Evolutionary conservation across 1,140 invertebrate genomes (phyloP).

Genomic region (Thalassaphorura encarpata): DNA sequence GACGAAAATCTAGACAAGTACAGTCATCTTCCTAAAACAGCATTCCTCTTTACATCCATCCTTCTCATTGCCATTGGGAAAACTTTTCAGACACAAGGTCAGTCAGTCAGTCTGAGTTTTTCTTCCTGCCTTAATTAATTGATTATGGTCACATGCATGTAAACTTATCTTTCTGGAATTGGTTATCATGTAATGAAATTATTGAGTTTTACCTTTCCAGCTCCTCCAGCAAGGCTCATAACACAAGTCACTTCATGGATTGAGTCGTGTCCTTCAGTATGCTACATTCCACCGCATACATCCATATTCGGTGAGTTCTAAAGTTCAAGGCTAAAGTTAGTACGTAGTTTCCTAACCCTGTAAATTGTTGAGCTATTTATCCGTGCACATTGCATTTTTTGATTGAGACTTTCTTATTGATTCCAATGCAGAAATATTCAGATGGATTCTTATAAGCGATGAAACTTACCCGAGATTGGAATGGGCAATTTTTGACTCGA

Average conservation of each 20-base stretch:
- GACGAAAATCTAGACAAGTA: constrained; percentile 24
- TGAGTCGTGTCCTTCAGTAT: constrained; percentile 21
- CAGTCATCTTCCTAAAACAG: constrained; percentile 15
- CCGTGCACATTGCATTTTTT: background rate
- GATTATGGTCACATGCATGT: background rate
- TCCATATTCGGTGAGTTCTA: constrained; percentile 26
- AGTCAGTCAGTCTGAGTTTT: background rate
- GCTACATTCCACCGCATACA: constrained; percentile 27
- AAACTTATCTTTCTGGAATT: background rate
- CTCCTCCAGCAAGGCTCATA: constrained; percentile 17
- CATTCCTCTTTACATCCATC: constrained; percentile 17
- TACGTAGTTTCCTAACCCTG: too few relatives aligned
- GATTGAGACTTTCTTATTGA: constrained; percentile 1
- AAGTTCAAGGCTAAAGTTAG: background rate
- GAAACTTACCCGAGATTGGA: too few relatives aligned
- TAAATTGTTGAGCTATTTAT: background rate
- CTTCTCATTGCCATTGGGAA: constrained; percentile 28
- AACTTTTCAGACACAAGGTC: constrained; percentile 10
- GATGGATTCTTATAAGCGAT: constrained; percentile 21
- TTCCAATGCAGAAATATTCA: constrained; percentile 19
- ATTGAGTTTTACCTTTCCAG: constrained; percentile 9
- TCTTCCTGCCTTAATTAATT: background rate
- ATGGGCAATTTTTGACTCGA: too few relatives aligned
- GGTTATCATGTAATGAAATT: background rate
- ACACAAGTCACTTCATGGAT: constrained; percentile 21